phyloP scores from a whole-genome alignment of 2,113 vertebrate species.

The Antechinus stuartii region DNA sequence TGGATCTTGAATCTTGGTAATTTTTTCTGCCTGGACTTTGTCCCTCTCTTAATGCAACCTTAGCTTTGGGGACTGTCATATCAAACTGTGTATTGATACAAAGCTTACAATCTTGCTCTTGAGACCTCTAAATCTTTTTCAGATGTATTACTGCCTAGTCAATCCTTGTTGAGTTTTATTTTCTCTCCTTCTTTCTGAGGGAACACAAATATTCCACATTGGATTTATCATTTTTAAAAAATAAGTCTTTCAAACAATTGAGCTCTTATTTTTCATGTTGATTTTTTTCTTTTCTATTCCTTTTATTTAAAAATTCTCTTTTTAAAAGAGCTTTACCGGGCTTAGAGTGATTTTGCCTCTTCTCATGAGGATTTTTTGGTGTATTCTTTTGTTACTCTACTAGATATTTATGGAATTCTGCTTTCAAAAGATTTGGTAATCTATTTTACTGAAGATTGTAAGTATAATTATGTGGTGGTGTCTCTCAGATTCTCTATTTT shows the following conservation, averaged over 20 bases:
- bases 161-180: neutral
- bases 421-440: conserved; percentile 24
- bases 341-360: conserved; percentile 50
- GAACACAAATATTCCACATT: neutral
- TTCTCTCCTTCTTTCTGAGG: neutral
- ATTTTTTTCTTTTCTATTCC: conserved; percentile 12
- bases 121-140: neutral
- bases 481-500: conserved; percentile 6
- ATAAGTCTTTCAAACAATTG: neutral
- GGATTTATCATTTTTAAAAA: neutral
- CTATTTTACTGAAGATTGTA: conserved; percentile 4
- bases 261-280: neutral
- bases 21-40: neutral
- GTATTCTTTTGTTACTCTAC: conserved; percentile 25
- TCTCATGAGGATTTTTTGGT: neutral
- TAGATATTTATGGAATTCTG: conserved; percentile 28
- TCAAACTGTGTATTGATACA: neutral
- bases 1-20: neutral
- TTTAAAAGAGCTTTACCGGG: conserved; percentile 47
- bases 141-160: neutral
- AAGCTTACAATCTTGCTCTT: neutral
- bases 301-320: neutral
- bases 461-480: conserved; percentile 29
- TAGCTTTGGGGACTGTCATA: neutral
- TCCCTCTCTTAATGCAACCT: neutral